These are phyloP conservation scores for Campaea margaritaria DNA, from an alignment of 2,888 invertebrate species.

Conservation along the genomic window DNA sequence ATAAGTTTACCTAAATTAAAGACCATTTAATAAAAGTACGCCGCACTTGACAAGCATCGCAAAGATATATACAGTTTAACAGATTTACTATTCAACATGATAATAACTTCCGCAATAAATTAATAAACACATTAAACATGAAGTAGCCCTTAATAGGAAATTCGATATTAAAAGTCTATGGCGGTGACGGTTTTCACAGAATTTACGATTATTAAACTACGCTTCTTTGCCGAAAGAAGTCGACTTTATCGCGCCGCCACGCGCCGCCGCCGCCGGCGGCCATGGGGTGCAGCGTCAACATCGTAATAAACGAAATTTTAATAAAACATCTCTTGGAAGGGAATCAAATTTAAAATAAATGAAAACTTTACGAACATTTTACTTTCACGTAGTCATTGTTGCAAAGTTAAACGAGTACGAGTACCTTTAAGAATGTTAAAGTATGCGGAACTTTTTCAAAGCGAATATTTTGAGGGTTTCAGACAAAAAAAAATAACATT, in stretches of 20 bases:
- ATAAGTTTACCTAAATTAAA: slow-evolving; percentile 43
- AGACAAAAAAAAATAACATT: slow-evolving; percentile 44
- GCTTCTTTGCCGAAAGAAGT: slow-evolving; percentile 61
- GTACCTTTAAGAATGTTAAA: slow-evolving; percentile 46
- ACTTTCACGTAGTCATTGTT: slow-evolving; percentile 63
- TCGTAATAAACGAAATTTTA: slow-evolving; percentile 73
- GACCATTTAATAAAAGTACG: no score
- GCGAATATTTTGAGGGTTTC: slow-evolving; percentile 41
- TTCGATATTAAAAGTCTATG: slow-evolving; percentile 78
- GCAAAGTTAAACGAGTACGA: slow-evolving; percentile 47
- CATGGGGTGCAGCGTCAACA: slow-evolving; percentile 57
- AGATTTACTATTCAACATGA: no score
- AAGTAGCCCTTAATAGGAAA: slow-evolving; percentile 68
- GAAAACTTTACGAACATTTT: slow-evolving; percentile 56
- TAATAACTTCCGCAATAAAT: no score
- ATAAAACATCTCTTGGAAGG: slow-evolving; percentile 67
- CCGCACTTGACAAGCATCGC: no score
- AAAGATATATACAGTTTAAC: no score
- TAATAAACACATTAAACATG: no score
- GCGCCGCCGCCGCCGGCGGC: slow-evolving; percentile 28
- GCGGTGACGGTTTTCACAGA: neutral
- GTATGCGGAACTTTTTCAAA: slow-evolving; percentile 44
- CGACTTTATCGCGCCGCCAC: slow-evolving; percentile 33
- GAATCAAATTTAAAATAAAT: slow-evolving; percentile 61
- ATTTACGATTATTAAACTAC: slow-evolving; percentile 57